phyloP scores from a whole-genome alignment of 2,888 invertebrate species.

The Eumerus sabulonum region DNA sequence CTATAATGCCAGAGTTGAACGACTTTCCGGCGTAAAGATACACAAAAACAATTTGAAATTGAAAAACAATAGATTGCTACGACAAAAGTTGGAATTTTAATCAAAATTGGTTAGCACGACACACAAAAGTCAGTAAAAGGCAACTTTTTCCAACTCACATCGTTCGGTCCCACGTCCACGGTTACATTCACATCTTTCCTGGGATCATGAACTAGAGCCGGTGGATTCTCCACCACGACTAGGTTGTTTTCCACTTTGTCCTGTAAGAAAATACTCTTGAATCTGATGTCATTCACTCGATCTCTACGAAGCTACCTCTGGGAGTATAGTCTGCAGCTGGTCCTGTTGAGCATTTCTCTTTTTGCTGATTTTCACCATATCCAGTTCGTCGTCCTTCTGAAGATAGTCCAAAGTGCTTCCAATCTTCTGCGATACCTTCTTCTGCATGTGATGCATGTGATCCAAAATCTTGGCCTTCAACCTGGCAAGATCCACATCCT shows the following conservation, averaged over 20 bases:
- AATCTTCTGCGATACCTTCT: constrained; percentile 73
- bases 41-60: too few relatives aligned
- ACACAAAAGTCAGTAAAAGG: background rate
- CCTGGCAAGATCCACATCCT: constrained; percentile 70
- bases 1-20: too few relatives aligned
- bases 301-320: background rate
- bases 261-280: constrained; percentile 21
- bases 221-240: constrained; percentile 5
- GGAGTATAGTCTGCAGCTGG: too few relatives aligned
- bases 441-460: constrained; percentile 74
- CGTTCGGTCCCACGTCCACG: constrained; percentile 15
- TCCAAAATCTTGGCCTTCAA: constrained; percentile 72
- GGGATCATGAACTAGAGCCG: background rate
- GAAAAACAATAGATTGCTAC: too few relatives aligned
- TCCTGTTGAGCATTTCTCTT: constrained; percentile 24
- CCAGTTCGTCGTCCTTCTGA: constrained; percentile 62
- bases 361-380: constrained; percentile 16
- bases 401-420: constrained; percentile 73
- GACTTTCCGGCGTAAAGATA: too few relatives aligned
- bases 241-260: constrained; percentile 55
- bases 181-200: constrained; percentile 18
- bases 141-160: constrained; percentile 41
- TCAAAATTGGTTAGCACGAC: constrained; percentile 51
- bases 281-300: background rate
- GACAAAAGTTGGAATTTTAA: too few relatives aligned